Base-by-base conservation (phyloP, 2,888 invertebrate genomes). In the Oligia strigilis region DNA sequence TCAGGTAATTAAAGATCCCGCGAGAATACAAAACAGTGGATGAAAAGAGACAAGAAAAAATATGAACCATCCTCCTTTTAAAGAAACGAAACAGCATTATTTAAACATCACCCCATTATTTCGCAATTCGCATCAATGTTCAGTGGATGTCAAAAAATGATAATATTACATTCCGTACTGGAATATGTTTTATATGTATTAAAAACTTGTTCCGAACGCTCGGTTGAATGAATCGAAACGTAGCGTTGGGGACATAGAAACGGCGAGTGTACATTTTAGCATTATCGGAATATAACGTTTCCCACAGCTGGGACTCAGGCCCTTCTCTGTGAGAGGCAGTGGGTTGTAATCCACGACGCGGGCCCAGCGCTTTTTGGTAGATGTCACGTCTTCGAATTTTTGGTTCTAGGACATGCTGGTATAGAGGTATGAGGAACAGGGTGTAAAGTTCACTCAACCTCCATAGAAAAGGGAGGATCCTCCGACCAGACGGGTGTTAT, bases 141-240 rank as follows among this genome's bases (percentile, higher is more conserved):
- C 78, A 52, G 40, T n/a, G 52, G 40, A 65, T 79, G 80, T 81
- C 77, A 29, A 66, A 88, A 78, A 69, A 75, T 79, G 67, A 78
- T 87, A 87, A 87, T 86, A 84, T 78, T 64, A 66, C 78, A 70
- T 78, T 87, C 58, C 77, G 36, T 13, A 40, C 69, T 69, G 78
- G 81, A 87, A 87, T 84, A 82, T 88, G 67, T 88, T 87, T 84
- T 88, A 87, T 78, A 77, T 82, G 79, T 82, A 87, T 88, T 89
- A 87, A 88, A 88, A 88, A 88, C 77, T 87, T 88, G 82, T 66
- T 69, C 78, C 4, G 43, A 77, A 76, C 70, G 73, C 40, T 80
- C 46, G 71, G 81, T 66, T 78, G 78, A 77, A 52, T 77, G 80
- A 81, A 81, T 77, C 65, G 81, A 72, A 82, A 79, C 81, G 69